Evolutionary conservation across 2,797 vertebrate genomes (phyloP).

Genomic region (Clangula hyemalis): DNA sequence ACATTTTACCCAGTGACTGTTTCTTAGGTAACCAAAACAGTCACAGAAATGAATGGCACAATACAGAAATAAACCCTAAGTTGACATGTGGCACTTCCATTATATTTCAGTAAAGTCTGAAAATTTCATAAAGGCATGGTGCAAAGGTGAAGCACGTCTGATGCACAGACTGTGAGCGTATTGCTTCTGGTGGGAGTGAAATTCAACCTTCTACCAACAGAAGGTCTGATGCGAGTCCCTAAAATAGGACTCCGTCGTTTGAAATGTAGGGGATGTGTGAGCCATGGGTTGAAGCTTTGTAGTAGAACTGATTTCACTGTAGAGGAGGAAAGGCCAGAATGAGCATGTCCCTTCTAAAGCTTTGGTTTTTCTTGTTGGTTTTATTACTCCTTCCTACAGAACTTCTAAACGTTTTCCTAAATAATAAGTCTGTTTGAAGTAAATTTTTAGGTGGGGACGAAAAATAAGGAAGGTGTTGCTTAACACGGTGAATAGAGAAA

Average conservation of each 20-base stretch:
- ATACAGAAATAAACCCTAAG: neutral
- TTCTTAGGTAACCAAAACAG: constrained; percentile 53
- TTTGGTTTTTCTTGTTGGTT: neutral
- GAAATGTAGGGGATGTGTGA: neutral
- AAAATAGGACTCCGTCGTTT: neutral
- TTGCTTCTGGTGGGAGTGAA: neutral
- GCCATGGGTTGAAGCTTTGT: neutral
- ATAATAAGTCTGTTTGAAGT: neutral
- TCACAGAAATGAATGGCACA: neutral
- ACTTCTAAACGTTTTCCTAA: neutral
- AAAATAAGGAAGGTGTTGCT: neutral
- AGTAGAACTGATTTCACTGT: neutral
- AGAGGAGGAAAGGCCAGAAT: neutral
- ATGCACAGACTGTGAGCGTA: neutral
- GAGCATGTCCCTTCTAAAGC: neutral
- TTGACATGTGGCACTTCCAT: neutral
- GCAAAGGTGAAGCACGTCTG: neutral
- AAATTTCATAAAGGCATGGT: neutral
- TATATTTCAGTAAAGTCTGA: neutral
- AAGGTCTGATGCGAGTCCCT: neutral
- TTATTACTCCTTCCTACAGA: neutral
- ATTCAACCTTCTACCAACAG: neutral
- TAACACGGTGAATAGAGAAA: neutral
- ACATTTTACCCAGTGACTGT: constrained; percentile 41
- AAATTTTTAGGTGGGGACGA: neutral